Evolutionary conservation across 2,797 vertebrate species (phyloP).

Genomic region (Urophycis tenuis): DNA sequence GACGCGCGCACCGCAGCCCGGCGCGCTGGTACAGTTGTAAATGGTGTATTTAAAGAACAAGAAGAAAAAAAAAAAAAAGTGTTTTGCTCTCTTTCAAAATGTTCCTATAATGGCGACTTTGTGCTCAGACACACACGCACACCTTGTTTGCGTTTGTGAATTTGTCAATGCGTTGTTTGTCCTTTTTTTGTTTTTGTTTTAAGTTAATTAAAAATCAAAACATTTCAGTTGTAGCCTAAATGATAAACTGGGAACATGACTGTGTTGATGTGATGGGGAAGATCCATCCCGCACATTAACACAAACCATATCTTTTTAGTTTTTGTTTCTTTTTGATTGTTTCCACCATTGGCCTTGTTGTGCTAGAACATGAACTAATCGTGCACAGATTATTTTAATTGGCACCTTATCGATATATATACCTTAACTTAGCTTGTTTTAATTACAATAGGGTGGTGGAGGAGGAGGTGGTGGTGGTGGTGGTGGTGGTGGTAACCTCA

Average conservation of each 20-base stretch:
- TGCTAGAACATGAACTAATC: constrained; percentile 44
- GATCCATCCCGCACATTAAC: constrained; percentile 8
- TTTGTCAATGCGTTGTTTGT: constrained; percentile 40
- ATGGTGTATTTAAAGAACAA: constrained; percentile 53
- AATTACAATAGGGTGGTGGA: not conserved
- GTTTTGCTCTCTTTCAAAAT: constrained; percentile 47
- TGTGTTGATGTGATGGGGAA: constrained; percentile 24
- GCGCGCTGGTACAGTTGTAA: constrained; percentile 54
- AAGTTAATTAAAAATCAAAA: constrained; percentile 37
- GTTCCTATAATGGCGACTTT: constrained; percentile 48
- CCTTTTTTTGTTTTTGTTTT: constrained; percentile 27
- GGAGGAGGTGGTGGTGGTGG: not conserved
- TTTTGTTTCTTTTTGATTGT: constrained; percentile 23
- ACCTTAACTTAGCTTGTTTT: constrained; percentile 17
- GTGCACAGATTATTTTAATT: constrained; percentile 44
- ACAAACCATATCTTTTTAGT: constrained; percentile 14
- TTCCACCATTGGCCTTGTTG: constrained; percentile 52
- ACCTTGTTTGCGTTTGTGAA: constrained; percentile 44
- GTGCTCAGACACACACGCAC: constrained; percentile 35
- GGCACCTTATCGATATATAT: constrained; percentile 51
- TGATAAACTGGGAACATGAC: constrained; percentile 35
- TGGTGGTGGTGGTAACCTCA: constrained; percentile 16
- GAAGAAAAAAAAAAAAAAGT: constrained; percentile 33
- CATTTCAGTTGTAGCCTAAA: constrained; percentile 50
- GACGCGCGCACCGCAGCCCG: not conserved